Evolutionary conservation across 2,797 vertebrate genomes (phyloP), one percentile per base, ranked within the genome.

Genomic region (Lepus oiostolus): DNA sequence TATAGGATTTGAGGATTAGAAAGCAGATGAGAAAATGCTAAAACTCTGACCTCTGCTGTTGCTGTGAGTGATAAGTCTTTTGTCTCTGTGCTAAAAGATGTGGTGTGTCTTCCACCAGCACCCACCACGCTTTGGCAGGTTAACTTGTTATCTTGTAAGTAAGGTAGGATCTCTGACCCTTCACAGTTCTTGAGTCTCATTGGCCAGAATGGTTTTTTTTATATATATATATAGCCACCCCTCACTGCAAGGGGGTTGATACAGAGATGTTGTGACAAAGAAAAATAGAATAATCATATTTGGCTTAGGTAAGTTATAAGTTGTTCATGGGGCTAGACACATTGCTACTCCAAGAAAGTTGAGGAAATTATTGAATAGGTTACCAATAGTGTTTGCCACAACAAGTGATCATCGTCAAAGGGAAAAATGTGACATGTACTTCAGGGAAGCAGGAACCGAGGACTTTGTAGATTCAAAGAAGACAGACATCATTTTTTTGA

Each of bases 401-500:
- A 63, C 50, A 87, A 88, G 72, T 79, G 62, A 17, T 10, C 21
- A 80, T 47, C 2, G 50, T 74, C 72, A 52, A 86, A 91, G 21
- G 47, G 17, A 93, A 38, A 58, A 91, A 76, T 50, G 47, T 42
- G 60, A 68, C 35, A 65, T 62, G 11, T 68, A 90, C n/a, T 80
- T 85, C 30, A 91, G 38, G 54, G 62, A 21, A 67, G 22, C 87
- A 74, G 95, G 58, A 94, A 50, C 16, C n/a, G 60, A 95, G 60
- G 71, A 50, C 7, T 85, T 35, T 80, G n/a, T 28, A 91, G 71
- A 28, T 89, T 91, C 88, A 95, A 63, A 91, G 60, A 90, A 96
- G 32, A 42, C 67, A 86, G 32, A 67, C 16, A 50, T 71, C 5
- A 67, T 76, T 90, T 94, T 12, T 92, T 91, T 85, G 54, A 67